phyloP scores from a whole-genome alignment of 2,113 vertebrate species.

The Nesoenas mayeri region DNA sequence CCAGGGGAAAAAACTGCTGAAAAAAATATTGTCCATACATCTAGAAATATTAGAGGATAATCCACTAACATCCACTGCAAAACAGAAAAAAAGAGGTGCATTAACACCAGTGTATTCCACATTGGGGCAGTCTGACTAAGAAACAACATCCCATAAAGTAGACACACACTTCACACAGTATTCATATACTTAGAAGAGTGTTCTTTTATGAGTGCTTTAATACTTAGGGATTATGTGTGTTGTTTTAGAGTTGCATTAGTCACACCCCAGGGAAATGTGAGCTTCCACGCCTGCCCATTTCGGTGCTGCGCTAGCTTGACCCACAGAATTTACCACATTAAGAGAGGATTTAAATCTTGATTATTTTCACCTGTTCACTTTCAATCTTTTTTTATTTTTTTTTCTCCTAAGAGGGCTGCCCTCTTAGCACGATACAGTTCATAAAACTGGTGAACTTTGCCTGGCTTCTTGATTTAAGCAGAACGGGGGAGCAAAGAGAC shows the following conservation, averaged over 20 bases:
- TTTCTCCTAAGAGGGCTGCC: background rate
- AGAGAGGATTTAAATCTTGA: conserved; percentile 32
- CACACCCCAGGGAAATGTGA: conserved; percentile 48
- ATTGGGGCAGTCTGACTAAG: background rate
- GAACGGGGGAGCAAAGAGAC: background rate
- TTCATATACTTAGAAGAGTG: conserved; percentile 11
- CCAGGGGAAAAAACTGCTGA: background rate
- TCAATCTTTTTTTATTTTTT: background rate
- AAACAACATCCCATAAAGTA: background rate
- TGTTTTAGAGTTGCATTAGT: conserved; percentile 52
- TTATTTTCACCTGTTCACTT: conserved; percentile 55
- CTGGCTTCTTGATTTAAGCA: conserved; percentile 29
- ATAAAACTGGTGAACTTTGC: conserved; percentile 48
- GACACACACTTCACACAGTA: background rate
- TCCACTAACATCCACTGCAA: background rate
- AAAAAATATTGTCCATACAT: background rate
- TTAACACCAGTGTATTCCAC: background rate
- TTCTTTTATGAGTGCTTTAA: conserved; percentile 51
- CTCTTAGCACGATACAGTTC: background rate
- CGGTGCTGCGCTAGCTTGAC: background rate
- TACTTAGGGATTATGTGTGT: conserved; percentile 13
- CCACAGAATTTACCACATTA: conserved; percentile 35
- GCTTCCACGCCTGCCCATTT: background rate
- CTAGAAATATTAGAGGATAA: background rate
- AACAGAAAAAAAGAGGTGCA: background rate